A percentile compares a stretch with the other conserved stretches of the same genome.
Evolutionary conservation across 2,797 vertebrate genomes (phyloP).

Genomic region (Pogonophryne albipinna): DNA sequence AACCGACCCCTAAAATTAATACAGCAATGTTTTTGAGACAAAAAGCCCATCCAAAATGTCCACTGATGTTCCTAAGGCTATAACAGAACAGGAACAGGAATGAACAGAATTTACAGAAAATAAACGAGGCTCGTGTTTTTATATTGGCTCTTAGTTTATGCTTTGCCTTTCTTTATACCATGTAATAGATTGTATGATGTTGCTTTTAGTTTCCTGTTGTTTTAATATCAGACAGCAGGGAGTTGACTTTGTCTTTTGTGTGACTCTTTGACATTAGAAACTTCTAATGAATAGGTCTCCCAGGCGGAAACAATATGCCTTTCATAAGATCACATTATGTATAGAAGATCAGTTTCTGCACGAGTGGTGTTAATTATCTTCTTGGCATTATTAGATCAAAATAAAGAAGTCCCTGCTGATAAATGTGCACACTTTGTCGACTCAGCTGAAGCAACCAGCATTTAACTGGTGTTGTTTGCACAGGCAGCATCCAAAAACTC

Average conservation of each 20-base stretch:
- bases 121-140: not conserved
- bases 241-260: slow-evolving; percentile 42
- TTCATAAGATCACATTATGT: slow-evolving; percentile 52
- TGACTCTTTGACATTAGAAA: slow-evolving; percentile 56
- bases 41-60: not conserved
- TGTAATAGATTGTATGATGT: not conserved
- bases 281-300: slow-evolving; percentile 62
- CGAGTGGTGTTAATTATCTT: slow-evolving; percentile 38
- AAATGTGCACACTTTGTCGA: not conserved
- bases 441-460: slow-evolving; percentile 5
- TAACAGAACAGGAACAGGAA: not conserved
- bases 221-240: slow-evolving; percentile 8
- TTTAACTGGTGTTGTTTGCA: not conserved
- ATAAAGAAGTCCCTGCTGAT: not conserved
- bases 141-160: not conserved
- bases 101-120: not conserved
- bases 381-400: slow-evolving; percentile 21
- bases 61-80: not conserved
- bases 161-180: not conserved
- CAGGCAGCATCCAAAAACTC: slow-evolving; percentile 1
- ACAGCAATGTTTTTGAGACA: not conserved
- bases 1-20: not conserved
- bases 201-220: slow-evolving; percentile 5
- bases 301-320: slow-evolving; percentile 26
- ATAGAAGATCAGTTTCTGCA: slow-evolving; percentile 42